Base-by-base conservation (phyloP, 23 tunicate species). In the Ascidia mentula region DNA sequence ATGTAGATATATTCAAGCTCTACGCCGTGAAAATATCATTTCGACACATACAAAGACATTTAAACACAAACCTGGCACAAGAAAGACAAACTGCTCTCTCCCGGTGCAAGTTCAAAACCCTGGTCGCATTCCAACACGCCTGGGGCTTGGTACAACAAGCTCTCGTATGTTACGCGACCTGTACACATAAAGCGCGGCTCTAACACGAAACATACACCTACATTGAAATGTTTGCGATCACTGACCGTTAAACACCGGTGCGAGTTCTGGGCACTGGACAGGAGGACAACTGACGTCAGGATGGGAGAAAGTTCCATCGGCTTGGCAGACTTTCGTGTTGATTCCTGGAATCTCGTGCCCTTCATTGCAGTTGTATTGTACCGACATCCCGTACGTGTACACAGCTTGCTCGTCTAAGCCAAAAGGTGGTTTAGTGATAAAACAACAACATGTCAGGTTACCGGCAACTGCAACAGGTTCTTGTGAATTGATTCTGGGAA, bases 361-460 rank as follows among this genome's bases (percentile, higher is more conserved):
- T 30, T 42, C 53, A 75, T 93, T 82, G 60, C 98, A 93, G 3
- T 40, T 9, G 65, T 93, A 93, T 24, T 39, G 46, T 22, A 88
- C 93, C 80, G 85, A 71, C 60, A 75, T 82, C 40, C 98, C 87
- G 75, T 45, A 93, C 6, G 80, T 77, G 59, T 59, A 88, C 24
- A 9, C 35, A 17, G 75, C 30, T 35, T 53, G 65, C 65, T 71
- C 72, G n/a, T 40, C 26, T 2, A 22, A 37, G 24, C 13, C n/a
- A n/a, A n/a, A n/a, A n/a, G n/a, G n/a, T n/a, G n/a, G n/a, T n/a
- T n/a, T n/a, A n/a, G n/a, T n/a, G n/a, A n/a, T n/a, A n/a, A n/a
- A n/a, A n/a, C n/a, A n/a, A n/a, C n/a, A n/a, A n/a, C n/a, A n/a
- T n/a, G n/a, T n/a, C n/a, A n/a, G n/a, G n/a, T n/a, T n/a, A n/a